Conservation (phyloP, 2,797 vertebrate genomes). For the Taenioides sp. region DNA sequence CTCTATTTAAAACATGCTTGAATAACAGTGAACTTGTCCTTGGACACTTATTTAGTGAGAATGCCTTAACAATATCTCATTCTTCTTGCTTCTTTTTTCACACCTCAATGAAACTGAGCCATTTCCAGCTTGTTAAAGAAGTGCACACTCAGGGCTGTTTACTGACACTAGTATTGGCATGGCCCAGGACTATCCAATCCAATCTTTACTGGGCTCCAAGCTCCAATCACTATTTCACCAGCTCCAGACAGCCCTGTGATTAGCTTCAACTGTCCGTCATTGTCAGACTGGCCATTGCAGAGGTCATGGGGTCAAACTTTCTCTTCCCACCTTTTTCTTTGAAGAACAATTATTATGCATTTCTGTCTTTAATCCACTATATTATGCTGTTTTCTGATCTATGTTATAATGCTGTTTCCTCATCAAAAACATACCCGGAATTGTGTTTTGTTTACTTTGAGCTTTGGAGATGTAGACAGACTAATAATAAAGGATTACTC, state of each 20-base stretch:
- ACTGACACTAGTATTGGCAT: conserved; percentile 3
- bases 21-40: not conserved
- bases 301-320: conserved; percentile 34
- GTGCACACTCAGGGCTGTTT: not conserved
- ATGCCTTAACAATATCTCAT: not conserved
- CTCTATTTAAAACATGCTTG: not conserved
- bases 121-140: conserved; percentile 14
- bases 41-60: not conserved
- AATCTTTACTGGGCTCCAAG: conserved; percentile 10
- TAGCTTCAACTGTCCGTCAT: conserved; percentile 26
- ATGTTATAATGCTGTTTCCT: no score
- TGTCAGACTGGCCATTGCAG: conserved; percentile 4
- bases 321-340: not conserved
- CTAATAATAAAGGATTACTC: no score
- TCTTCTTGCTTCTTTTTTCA: not conserved
- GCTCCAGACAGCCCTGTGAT: not conserved
- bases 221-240: conserved; percentile 14
- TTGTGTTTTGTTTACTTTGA: no score
- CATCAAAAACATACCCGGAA: no score
- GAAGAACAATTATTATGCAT: no score
- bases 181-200: conserved; percentile 1
- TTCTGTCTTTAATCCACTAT: no score
- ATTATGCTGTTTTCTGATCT: no score
- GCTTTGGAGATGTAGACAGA: no score
- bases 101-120: not conserved